Base-by-base conservation (phyloP, 1,140 invertebrate species). In the Cryptotermes secundus region DNA sequence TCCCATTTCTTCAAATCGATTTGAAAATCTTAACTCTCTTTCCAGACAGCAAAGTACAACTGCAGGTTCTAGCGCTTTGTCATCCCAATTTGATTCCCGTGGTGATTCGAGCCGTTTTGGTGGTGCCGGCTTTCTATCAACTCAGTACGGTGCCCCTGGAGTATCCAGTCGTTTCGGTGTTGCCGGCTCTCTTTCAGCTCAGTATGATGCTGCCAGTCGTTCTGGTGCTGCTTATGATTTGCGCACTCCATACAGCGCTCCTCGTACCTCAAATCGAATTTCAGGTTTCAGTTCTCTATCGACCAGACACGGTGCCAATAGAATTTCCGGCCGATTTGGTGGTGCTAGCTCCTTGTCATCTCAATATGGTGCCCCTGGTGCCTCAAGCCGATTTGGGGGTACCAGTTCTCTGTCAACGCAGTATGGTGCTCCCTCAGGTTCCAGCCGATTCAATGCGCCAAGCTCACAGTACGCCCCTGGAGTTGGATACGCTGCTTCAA, bases 341-440 rank as follows among this genome's bases (percentile, higher is more conserved):
- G 83, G 53, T 31, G 49, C 72, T n/a, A n/a, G 53, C 35, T 45
- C 38, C 31, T 22, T 16, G 2, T 83, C 83, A 3, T 79, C 53
- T 36, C 83, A 83, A 34, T 79, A 31, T 35, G 59, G 83, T 19
- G 83, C 3, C 3, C 36, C 83, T 26, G 24, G 35, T 31, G 24
- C 81, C 16, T 82, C 45, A 16, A 42, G 80, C 79, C n/a, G 45
- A 42, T 45, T 82, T 34, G 81, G 38, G 22, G 38, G 81, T 34
- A 7, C 81, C 22, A 53, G 53, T 38, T 80, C 80, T 59, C 84
- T 79, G 4, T 85, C 84, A 19, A 81, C 80, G 24, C 84, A 85
- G 53, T 85, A 85, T 49, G 84, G 84, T 34, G 81, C 81, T 31
- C 81, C 81, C 14, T 45, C 22, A 31, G 45, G 14, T 19, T 49